These are phyloP conservation scores for Saccostrea cuccullata DNA, from an alignment of 1,140 invertebrate species.

Conservation along the genomic window DNA sequence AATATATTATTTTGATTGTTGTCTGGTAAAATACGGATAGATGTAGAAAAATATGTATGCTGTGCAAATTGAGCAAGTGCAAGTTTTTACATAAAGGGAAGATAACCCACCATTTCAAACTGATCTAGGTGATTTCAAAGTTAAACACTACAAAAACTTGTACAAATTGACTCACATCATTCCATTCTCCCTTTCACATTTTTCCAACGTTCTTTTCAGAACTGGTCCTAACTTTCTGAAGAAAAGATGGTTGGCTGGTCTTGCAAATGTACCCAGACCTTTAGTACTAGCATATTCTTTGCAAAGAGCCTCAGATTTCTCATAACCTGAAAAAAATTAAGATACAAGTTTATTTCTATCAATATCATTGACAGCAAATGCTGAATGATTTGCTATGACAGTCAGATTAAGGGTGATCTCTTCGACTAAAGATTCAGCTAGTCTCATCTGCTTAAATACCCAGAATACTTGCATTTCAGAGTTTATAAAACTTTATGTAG, in stretches of 20 bases:
- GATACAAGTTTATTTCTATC: neutral
- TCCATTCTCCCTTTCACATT: conserved; percentile 87
- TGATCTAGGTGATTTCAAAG: too few species aligned
- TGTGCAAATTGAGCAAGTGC: neutral
- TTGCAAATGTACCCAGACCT: conserved; percentile 82
- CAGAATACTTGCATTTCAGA: too few species aligned
- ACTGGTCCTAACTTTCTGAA: conserved; percentile 83
- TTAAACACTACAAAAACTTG: too few species aligned
- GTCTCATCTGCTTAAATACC: too few species aligned
- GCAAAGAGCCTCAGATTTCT: conserved; percentile 81
- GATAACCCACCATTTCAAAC: neutral
- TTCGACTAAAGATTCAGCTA: too few species aligned
- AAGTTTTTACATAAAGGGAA: neutral
- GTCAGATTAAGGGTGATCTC: too few species aligned
- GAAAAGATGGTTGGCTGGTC: conserved; percentile 84
- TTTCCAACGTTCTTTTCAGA: conserved; percentile 84
- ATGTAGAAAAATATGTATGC: too few species aligned
- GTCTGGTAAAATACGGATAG: too few species aligned
- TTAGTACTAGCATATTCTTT: conserved; percentile 83
- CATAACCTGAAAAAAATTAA: conserved; percentile 78
- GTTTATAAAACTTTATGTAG: too few species aligned
- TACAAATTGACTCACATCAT: conserved; percentile 82
- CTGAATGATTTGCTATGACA: too few species aligned
- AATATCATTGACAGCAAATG: too few species aligned
- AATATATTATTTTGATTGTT: too few species aligned